Base-by-base conservation (phyloP, 2,888 invertebrate species). In the Auanema sp. region DNA sequence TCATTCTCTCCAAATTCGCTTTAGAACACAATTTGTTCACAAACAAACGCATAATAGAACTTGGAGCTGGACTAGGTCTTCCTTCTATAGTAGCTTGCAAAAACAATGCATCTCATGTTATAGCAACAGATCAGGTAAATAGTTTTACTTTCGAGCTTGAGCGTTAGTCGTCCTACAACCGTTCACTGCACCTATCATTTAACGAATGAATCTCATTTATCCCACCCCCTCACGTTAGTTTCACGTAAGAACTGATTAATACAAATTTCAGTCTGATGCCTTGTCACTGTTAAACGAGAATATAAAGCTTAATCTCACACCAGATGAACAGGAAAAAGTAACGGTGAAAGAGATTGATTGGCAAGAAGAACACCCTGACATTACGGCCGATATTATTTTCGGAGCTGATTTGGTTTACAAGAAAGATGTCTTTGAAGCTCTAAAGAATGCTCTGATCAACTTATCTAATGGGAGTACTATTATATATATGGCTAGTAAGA, bases 341-440 rank as follows among this genome's bases (percentile, higher is more conserved):
- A 23, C 18, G 3, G 24, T 58, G 8, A 6, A 10, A 8, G 58
- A 58, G 14, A 33, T 58, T 33, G 33, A 58, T 21, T 58, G 58
- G 58, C 50, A 47, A 16, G 10, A 47, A 14, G 10, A 23, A 10
- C 47, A 40, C 12, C 14, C 10, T 16, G 33, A 33, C 1, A 33
- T n/a, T 1, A 8, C 21, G 11, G 83, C 72, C 74, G 84, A 84
- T 60, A 58, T 84, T 16, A 78, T 85, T 33, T 60, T 85, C 12
- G 84, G 84, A 14, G 84, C 85, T 21, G 85, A 85, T 68, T 79
- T 85, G 18, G 79, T 85, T 23, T 84, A 85, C 65, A 82, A 84
- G 18, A 82, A 84, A 68, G 83, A 84, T 14, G 79, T 83, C 11
- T 84, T 84, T 71, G 69, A 77, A 5, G 80, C 79, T 55, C 71